Base-by-base conservation (phyloP, 2,888 invertebrate genomes). In the Parnassius mnemosyne region DNA sequence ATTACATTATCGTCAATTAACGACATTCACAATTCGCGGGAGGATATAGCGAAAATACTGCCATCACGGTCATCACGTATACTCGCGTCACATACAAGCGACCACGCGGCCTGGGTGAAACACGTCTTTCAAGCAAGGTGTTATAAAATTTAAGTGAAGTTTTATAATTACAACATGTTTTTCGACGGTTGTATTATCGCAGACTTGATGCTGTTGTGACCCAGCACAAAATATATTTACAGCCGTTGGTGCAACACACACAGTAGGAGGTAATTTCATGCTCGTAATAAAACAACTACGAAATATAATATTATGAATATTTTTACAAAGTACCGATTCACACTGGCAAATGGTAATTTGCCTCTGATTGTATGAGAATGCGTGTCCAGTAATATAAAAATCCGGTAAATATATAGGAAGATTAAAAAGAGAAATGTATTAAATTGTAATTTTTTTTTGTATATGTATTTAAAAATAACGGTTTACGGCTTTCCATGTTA, bases 271-370 rank as follows among this genome's bases (percentile, higher is more conserved):
- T 86, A 89, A 89, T 89, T 89, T 87, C 89, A 89, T 89, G 89
- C 89, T 89, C 89, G 71, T 76, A 72, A 70, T 74, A 79, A 82
- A 50, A 54, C 46, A 84, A 81, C 89, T 89, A 89, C 87, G 65
- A 73, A 75, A 76, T 72, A 79, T 74, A 34, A 34, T 34, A 34
- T 34, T 34, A 79, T 72, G 72, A 34, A 70, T 75, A 78, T 79
- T 79, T 79, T 77, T 68, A 79, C 74, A 65, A 68, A 67, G 68
- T 59, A 86, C 89, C 90, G 90, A 91, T 91, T 90, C 90, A 91
- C 90, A 91, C 90, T 74, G 89, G 87, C 89, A 83, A 86, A 79
- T 78, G 68, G 67, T 64, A 59, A 57, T 61, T 63, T 63, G 62
- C 57, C 67, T 64, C 63, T 61, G 60, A 53, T 64, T 63, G 66